A percentile compares a stretch with the other conserved stretches of the same genome.
These are phyloP conservation scores for Heteromyza rotundicornis DNA, from an alignment of 2,888 invertebrate species.

Conservation along the genomic window DNA sequence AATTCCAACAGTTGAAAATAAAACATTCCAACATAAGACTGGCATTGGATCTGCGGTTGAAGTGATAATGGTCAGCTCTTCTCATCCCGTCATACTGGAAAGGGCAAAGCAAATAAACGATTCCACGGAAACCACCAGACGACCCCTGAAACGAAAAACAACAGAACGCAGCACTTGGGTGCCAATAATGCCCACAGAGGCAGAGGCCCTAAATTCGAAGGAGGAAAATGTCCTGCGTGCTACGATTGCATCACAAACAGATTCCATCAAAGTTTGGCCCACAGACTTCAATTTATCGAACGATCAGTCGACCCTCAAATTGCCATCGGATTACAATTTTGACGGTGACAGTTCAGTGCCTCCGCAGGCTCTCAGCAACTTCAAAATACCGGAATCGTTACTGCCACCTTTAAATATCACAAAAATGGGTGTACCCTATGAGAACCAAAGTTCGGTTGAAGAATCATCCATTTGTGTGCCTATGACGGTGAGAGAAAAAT, in stretches of 20 bases:
- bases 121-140: constrained; percentile 37
- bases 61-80: constrained; percentile 33
- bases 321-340: neutral
- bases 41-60: too few relatives aligned
- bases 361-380: constrained; percentile 42
- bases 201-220: neutral
- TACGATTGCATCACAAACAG: constrained; percentile 17
- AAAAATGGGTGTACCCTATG: constrained; percentile 48
- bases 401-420: constrained; percentile 50
- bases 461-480: constrained; percentile 54
- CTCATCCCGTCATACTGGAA: constrained; percentile 36
- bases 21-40: neutral
- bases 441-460: constrained; percentile 46
- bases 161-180: constrained; percentile 37
- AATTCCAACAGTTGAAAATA: constrained; percentile 15
- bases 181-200: constrained; percentile 41
- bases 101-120: constrained; percentile 47
- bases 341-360: constrained; percentile 28
- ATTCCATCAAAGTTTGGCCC: constrained; percentile 42
- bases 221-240: constrained; percentile 15
- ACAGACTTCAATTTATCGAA: constrained; percentile 39
- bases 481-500: constrained; percentile 44
- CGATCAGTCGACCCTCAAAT: neutral
- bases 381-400: constrained; percentile 44
- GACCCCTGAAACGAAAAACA: neutral